Percentiles rank a stretch among this genome's conserved stretches.
phyloP scores from a whole-genome alignment of 2,888 invertebrate genomes.

The Brenthis ino region DNA sequence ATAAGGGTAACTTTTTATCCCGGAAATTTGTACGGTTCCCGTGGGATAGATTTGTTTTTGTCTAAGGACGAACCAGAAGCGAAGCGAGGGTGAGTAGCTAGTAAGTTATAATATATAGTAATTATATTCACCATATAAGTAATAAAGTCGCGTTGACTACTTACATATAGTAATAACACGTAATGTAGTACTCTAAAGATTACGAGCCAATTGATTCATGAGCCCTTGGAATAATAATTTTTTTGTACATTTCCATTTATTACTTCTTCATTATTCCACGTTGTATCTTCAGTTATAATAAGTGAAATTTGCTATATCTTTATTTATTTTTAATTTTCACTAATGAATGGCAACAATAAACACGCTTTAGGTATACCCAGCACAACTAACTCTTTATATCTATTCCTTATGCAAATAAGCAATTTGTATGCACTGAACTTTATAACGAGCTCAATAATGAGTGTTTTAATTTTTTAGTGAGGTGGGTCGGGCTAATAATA shows the following conservation, averaged over 20 bases:
- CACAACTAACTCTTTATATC: conserved; percentile 49
- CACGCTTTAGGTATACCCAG: conserved; percentile 39
- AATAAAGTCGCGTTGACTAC: conserved; percentile 3
- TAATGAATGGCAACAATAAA: conserved; percentile 34
- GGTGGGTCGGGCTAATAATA: conserved; percentile 70
- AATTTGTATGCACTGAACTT: conserved; percentile 71
- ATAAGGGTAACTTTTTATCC: too few species aligned
- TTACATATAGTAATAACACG: conserved; percentile 38
- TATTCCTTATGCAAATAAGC: conserved; percentile 67
- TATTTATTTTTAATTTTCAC: conserved; percentile 34
- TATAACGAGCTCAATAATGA: conserved; percentile 69
- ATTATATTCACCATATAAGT: conserved; percentile 13
- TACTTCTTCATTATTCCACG: conserved; percentile 47
- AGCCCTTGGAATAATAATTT: conserved; percentile 57
- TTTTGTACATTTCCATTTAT: conserved; percentile 54
- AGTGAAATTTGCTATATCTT: conserved; percentile 21
- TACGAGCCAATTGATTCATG: conserved; percentile 62
- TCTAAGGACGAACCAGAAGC: too few species aligned
- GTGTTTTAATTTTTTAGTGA: conserved; percentile 76
- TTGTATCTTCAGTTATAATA: conserved; percentile 25
- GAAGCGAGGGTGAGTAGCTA: too few species aligned
- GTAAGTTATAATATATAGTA: too few species aligned
- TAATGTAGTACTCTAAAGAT: conserved; percentile 43
- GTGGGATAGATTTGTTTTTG: too few species aligned
- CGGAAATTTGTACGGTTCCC: too few species aligned